phyloP scores from a whole-genome alignment of 2,797 vertebrate species.

The Centropyge bicolor region DNA sequence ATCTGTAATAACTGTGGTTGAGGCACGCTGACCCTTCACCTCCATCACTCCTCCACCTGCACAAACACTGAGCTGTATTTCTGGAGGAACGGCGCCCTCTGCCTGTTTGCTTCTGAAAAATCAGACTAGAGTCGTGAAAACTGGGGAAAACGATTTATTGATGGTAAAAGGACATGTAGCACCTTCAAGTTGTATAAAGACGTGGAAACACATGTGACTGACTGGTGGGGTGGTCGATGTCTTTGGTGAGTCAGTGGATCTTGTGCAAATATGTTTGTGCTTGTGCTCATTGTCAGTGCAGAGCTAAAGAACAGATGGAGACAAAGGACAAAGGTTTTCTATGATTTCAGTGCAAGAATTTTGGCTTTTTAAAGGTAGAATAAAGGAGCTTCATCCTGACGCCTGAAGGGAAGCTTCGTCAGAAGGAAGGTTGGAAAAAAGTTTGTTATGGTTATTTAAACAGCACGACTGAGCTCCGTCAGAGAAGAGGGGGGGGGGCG shows the following conservation, averaged over 20 bases:
- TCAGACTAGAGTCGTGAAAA: not conserved
- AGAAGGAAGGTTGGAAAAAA: too few relatives aligned
- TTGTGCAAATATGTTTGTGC: slow-evolving; percentile 24
- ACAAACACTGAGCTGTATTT: not conserved
- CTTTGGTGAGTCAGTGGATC: slow-evolving; percentile 34
- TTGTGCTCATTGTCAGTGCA: slow-evolving; percentile 42
- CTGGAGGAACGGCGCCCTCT: not conserved
- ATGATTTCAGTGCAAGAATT: not conserved
- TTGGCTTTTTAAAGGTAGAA: slow-evolving; percentile 11
- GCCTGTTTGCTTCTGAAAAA: not conserved
- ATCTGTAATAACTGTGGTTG: not conserved
- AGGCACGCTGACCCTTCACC: too few relatives aligned
- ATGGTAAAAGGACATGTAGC: slow-evolving; percentile 23
- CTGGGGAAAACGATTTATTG: slow-evolving; percentile 46
- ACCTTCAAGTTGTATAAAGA: not conserved
- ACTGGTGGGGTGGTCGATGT: slow-evolving; percentile 10
- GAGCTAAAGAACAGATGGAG: slow-evolving; percentile 7
- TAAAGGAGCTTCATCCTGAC: too few relatives aligned
- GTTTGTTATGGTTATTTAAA: too few relatives aligned
- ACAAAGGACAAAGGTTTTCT: not conserved
- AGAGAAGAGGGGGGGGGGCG: too few relatives aligned
- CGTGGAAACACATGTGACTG: not conserved
- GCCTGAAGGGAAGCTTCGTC: too few relatives aligned
- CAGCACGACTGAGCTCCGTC: too few relatives aligned
- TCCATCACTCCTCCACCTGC: not conserved